A percentile compares a stretch with the other conserved stretches of the same genome.
Conservation (phyloP, 2,113 vertebrate genomes). For the Antechinus flavipes region DNA sequence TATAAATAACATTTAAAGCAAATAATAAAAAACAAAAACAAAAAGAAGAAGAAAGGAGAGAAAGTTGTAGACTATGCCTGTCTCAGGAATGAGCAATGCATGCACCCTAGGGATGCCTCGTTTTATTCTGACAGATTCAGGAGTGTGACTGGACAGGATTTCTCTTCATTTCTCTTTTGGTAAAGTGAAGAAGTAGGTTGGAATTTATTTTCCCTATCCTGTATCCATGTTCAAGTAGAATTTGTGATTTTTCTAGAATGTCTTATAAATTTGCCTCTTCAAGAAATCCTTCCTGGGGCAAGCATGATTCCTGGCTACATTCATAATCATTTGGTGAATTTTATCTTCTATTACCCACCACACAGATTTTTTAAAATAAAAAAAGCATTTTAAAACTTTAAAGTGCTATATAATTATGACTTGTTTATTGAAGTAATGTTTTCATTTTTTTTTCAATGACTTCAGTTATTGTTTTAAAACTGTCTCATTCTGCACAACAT, state of each 20-base stretch:
- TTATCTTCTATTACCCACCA: not conserved
- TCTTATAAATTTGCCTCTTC: not conserved
- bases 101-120: accelerated
- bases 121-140: too few species aligned
- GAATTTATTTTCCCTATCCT: not conserved
- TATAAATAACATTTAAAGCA: not conserved
- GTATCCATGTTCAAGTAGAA: conserved; percentile 12
- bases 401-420: not conserved
- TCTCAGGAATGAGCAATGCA: not conserved
- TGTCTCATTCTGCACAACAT: too few species aligned
- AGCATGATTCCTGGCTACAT: not conserved
- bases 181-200: not conserved
- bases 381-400: not conserved
- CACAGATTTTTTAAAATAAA: not conserved
- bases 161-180: not conserved
- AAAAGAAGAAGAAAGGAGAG: not conserved
- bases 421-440: not conserved
- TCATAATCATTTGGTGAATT: not conserved
- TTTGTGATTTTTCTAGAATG: not conserved
- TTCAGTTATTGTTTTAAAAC: not conserved
- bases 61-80: not conserved
- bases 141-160: not conserved
- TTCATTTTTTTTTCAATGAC: not conserved
- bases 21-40: conserved; percentile 8
- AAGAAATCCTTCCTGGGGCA: not conserved